phyloP scores from a whole-genome alignment of 2,113 vertebrate species.

The Dendrocopos noguchii region DNA sequence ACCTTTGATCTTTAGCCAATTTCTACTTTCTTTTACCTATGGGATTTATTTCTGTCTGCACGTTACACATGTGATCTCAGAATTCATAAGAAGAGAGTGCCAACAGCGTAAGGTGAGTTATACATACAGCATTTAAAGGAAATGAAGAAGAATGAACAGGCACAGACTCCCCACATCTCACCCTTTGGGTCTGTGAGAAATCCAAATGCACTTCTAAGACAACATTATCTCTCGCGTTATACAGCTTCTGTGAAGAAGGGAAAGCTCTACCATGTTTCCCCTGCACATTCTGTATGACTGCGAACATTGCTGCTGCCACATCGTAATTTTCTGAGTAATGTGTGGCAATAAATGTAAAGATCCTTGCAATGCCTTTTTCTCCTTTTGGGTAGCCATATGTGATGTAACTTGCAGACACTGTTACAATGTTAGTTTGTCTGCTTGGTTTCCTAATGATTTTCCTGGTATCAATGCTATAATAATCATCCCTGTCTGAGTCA shows the following conservation, averaged over 20 bases:
- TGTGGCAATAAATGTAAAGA: not conserved
- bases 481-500: not conserved
- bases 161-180: not conserved
- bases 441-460: not conserved
- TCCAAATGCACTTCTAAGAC: not conserved
- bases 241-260: not conserved
- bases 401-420: not conserved
- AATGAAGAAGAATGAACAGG: conserved; percentile 51
- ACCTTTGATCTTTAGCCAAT: conserved; percentile 80
- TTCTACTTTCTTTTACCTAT: conserved; percentile 76
- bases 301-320: not conserved
- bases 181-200: not conserved
- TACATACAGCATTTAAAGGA: conserved; percentile 20
- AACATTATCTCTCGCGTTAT: not conserved
- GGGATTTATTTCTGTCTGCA: conserved; percentile 74
- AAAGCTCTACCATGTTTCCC: not conserved
- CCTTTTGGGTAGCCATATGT: not conserved
- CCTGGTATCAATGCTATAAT: not conserved
- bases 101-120: conserved; percentile 8
- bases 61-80: conserved; percentile 57
- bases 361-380: not conserved
- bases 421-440: not conserved
- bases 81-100: conserved; percentile 9
- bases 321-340: not conserved
- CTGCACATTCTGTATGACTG: not conserved